Evolutionary conservation across 2,888 invertebrate genomes (phyloP), one percentile per base, ranked within the genome.

Genomic region (Noctua pronuba): DNA sequence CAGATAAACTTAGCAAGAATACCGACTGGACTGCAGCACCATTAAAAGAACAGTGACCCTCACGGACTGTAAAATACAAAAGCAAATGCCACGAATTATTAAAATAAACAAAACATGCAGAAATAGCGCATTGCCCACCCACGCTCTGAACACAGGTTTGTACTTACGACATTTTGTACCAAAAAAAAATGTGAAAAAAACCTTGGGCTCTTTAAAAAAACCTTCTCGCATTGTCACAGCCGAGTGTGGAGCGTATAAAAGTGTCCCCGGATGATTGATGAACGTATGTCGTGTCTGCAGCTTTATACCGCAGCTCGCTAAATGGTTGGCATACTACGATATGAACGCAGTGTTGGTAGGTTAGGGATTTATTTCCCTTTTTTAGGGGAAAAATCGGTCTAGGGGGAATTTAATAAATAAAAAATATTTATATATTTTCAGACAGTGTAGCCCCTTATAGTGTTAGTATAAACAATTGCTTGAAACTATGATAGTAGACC

Each of bases 191-290:
- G 13, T 18, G 11, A 85, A 89, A 88, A 85, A 90, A 92, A 89
- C 71, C 31, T 44, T 13, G 85, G 79, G 81, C 88, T 85, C 83
- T 85, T 85, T 82, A 83, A 83, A 88, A 88, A 91, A 82, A 73
- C 75, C 79, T 73, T 58, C 82, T 80, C 62, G 83, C 73, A 86
- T 90, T 92, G 92, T 93, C 89, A 92, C 86, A 88, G 88, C 67
- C 86, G 89, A 86, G 89, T 88, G 89, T 88, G 85, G 88, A 87
- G 86, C 91, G 91, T 93, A 93, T 93, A 92, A 93, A 93, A 91
- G 89, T 92, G 92, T 91, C 92, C 86, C 82, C 68, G 55, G 70
- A 88, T 95, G 95, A 95, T 95, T 94, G 95, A 95, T 95, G 93
- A 89, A 79, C 81, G 77, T 80, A 88, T 93, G 93, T 91, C 93